Base-by-base conservation (phyloP, 1,140 invertebrate species). In the Anadara kagoshimensis region DNA sequence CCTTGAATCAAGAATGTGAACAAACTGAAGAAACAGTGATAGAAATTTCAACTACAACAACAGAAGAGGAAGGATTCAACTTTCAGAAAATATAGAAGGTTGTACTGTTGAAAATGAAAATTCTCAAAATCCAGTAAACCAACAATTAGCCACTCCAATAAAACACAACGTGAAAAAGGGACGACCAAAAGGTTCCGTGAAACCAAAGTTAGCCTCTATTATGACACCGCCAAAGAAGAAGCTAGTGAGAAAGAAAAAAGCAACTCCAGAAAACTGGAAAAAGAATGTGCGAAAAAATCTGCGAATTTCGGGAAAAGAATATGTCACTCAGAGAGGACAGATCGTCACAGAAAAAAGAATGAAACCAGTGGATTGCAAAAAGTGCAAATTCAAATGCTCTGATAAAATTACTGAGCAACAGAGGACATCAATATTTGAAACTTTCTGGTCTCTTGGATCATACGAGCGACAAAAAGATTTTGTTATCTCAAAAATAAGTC, bases 211-310 rank as follows among this genome's bases (percentile, higher is more conserved):
- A 56, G 45, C 47, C 36, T 24, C 47, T 22, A 54, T 66, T 18
- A 66, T 66, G 47, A 66, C 64, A 54, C 64, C 64, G n/a, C 64
- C 64, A n/a, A 66, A 54, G 14, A 66, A 66, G 43, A 66, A 66
- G 5, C n/a, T 51, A 24, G 5, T 51, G 43, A 54, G 26, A 54
- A 54, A 66, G 49, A n/a, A n/a, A 44, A 54, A 45, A 18, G 11
- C 24, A 20, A 66, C 20, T 4, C 62, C 62, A 36, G 14, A 65
- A 22, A 14, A 65, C 29, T 58, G 29, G 56, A 41, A 36, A 20
- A 4, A 36, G n/a, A 58, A 58, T 58, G 29, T 41, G 29, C 36
- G 7, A 18, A 24, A 58, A 41, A 41, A 12, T 41, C n/a, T 41
- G 41, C 24, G 56, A 41, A 26, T 41, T 11, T 16, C 36, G 16